Conservation (phyloP, 2,888 invertebrate species). For the Autographa pulchrina region DNA sequence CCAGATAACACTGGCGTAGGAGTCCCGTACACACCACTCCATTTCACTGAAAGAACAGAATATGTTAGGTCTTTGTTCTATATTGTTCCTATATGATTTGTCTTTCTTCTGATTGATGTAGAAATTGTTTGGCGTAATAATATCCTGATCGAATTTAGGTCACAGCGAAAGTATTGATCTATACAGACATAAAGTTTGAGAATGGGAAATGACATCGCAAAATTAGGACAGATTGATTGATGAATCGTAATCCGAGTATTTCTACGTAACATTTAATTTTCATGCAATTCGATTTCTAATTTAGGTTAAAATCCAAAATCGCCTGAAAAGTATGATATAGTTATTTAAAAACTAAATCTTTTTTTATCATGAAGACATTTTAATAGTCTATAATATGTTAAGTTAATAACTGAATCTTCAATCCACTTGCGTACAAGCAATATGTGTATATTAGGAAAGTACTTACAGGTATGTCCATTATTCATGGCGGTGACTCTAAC, state of each 20-base stretch:
- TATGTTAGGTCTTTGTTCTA: not conserved
- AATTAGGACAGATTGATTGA: constrained; percentile 4
- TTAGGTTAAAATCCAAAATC: too few species aligned
- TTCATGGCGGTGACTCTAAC: constrained; percentile 74
- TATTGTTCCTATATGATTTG: too few species aligned
- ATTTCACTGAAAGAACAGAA: constrained; percentile 71
- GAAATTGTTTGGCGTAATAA: too few species aligned
- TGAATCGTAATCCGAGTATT: not conserved
- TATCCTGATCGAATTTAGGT: not conserved
- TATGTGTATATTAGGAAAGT: too few species aligned
- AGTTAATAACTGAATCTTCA: too few species aligned
- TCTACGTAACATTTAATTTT: not conserved
- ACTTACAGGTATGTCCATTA: constrained; percentile 82
- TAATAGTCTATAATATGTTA: too few species aligned
- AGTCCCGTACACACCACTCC: constrained; percentile 63
- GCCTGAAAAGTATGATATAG: too few species aligned
- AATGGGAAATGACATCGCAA: not conserved
- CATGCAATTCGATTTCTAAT: not conserved
- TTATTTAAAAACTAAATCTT: too few species aligned
- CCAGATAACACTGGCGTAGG: constrained; percentile 83
- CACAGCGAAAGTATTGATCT: not conserved
- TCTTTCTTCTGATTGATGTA: too few species aligned
- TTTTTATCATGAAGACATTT: too few species aligned
- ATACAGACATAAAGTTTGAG: not conserved
- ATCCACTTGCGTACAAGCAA: too few species aligned